These are phyloP conservation scores for Solenodon paradoxus DNA, from an alignment of 2,113 vertebrate genomes.

Conservation along the genomic window DNA sequence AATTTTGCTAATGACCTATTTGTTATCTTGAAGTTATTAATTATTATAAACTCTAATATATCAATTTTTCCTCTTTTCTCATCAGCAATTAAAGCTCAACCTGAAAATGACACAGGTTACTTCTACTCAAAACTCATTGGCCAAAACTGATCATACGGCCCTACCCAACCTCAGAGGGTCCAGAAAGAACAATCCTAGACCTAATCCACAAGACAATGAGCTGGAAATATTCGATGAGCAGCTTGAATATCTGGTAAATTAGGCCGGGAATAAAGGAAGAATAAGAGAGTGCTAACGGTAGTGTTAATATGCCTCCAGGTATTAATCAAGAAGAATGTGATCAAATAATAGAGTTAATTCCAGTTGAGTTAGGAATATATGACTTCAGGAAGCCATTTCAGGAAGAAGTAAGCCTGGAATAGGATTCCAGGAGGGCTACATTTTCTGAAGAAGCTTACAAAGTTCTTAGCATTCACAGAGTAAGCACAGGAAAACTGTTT, in stretches of 20 bases:
- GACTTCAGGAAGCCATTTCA: not conserved
- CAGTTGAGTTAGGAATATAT: not conserved
- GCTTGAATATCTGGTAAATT: not conserved
- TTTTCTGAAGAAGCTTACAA: slow-evolving; percentile 24
- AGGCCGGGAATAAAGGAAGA: not conserved
- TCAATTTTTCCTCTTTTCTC: not conserved
- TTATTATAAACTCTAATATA: slow-evolving; percentile 2
- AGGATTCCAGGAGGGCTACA: not conserved
- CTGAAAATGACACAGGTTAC: not conserved
- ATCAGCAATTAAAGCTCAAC: not conserved
- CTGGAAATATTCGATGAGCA: not conserved
- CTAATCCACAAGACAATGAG: not conserved
- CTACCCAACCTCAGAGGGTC: not conserved
- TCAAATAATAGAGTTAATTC: not conserved
- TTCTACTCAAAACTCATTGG: not conserved
- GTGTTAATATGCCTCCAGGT: not conserved
- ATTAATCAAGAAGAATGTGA: not conserved
- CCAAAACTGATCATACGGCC: not conserved
- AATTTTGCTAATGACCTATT: not conserved
- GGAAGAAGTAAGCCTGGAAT: not conserved
- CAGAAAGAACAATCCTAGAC: not conserved
- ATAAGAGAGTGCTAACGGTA: not conserved
- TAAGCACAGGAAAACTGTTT: not conserved
- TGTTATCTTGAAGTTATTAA: not conserved
- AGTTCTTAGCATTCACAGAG: slow-evolving; percentile 16